Conservation (phyloP, 2,797 vertebrate species). For the Podarcis siculus region DNA sequence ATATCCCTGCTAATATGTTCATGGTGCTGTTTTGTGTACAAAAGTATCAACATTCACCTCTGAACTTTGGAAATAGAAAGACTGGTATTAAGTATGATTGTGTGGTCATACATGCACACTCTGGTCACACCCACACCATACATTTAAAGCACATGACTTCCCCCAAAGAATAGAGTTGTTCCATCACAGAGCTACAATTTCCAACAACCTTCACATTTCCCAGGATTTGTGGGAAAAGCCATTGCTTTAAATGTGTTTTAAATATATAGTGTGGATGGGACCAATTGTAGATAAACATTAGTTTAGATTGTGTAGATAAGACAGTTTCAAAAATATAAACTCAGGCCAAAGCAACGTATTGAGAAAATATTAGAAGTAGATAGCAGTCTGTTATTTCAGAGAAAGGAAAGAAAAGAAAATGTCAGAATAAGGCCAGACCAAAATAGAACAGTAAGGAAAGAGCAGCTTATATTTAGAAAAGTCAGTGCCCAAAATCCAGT, state of each 20-base stretch:
- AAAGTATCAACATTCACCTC: background rate
- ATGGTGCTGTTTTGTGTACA: background rate
- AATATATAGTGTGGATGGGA: too few relatives aligned
- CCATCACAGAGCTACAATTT: too few relatives aligned
- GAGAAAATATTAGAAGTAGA: constrained; percentile 12
- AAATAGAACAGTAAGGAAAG: constrained; percentile 16
- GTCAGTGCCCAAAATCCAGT: background rate
- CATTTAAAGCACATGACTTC: too few relatives aligned
- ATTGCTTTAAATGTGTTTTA: too few relatives aligned
- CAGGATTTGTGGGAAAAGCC: too few relatives aligned
- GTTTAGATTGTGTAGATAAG: background rate
- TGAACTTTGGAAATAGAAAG: background rate
- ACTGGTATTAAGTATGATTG: background rate
- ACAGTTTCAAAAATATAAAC: constrained; percentile 6
- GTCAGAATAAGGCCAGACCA: background rate
- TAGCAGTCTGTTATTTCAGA: background rate
- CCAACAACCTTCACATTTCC: too few relatives aligned
- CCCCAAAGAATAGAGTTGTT: too few relatives aligned
- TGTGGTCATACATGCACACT: background rate
- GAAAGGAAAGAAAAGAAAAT: constrained; percentile 10
- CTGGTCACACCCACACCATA: too few relatives aligned
- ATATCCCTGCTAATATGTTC: background rate
- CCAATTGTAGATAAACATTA: background rate
- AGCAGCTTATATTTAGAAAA: background rate
- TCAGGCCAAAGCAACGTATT: background rate